Evolutionary conservation across 1,140 invertebrate species (phyloP).

Genomic region (Cecropterus lyciades): DNA sequence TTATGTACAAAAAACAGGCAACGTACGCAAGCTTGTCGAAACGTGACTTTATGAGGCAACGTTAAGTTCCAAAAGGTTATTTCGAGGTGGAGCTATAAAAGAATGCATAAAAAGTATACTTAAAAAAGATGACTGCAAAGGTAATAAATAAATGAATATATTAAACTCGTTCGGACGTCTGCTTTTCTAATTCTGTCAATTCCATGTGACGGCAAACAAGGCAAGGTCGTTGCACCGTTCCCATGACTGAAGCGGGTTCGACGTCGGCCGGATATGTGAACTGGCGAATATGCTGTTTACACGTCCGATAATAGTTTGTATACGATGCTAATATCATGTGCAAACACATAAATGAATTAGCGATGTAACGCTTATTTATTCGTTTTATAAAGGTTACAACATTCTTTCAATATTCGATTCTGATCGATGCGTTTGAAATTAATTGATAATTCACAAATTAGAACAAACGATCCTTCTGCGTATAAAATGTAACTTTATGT

Average conservation of each 20-base stretch:
- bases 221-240: constrained; percentile 59
- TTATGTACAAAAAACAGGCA: constrained; percentile 24
- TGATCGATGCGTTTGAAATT: too few relatives aligned
- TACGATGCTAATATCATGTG: background rate
- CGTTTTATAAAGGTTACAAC: too few relatives aligned
- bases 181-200: constrained; percentile 36
- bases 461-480: too few relatives aligned
- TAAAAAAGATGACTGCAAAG: constrained; percentile 15
- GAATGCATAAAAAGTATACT: constrained; percentile 26
- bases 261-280: constrained; percentile 50
- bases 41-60: constrained; percentile 18
- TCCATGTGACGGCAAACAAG: constrained; percentile 43
- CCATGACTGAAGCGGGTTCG: constrained; percentile 46
- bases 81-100: constrained; percentile 14
- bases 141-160: constrained; percentile 21
- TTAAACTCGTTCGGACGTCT: constrained; percentile 21
- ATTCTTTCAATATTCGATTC: too few relatives aligned
- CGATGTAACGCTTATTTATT: background rate
- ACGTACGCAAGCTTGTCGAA: constrained; percentile 13
- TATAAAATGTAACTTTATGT: too few relatives aligned
- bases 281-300: constrained; percentile 48
- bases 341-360: background rate
- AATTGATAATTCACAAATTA: too few relatives aligned
- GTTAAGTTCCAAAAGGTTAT: constrained; percentile 10
- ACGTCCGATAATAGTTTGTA: constrained; percentile 6